These are phyloP conservation scores for Calosoma granatense DNA, from an alignment of 1,140 invertebrate genomes.

Conservation along the genomic window DNA sequence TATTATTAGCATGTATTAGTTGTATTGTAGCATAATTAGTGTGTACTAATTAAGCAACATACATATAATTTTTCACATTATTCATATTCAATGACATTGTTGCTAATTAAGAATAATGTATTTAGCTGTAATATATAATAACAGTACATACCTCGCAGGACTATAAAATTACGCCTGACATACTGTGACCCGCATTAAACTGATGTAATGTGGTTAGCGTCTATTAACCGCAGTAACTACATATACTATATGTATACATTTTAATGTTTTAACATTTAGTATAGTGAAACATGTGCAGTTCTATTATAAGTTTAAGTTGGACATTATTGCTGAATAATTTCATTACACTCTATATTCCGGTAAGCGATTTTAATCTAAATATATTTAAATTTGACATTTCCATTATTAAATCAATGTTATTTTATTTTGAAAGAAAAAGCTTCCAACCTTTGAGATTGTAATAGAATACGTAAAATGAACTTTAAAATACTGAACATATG, in stretches of 20 bases:
- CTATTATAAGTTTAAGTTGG: neutral
- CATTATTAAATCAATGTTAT: too few species aligned
- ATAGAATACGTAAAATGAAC: too few species aligned
- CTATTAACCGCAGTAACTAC: neutral
- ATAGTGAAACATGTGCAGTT: conserved; percentile 1
- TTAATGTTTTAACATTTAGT: neutral
- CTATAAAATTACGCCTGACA: conserved; percentile 1
- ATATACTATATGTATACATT: conserved; percentile 7
- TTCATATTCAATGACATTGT: neutral
- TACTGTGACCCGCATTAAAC: neutral
- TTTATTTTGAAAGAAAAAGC: too few species aligned
- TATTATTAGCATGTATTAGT: too few species aligned
- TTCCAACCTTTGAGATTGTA: too few species aligned
- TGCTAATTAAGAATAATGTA: neutral
- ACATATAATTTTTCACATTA: too few species aligned
- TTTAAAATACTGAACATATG: too few species aligned
- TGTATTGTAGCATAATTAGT: too few species aligned
- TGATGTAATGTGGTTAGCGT: neutral
- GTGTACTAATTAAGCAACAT: too few species aligned
- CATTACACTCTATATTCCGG: too few species aligned
- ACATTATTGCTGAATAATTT: neutral
- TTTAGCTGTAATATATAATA: neutral
- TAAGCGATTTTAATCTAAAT: too few species aligned
- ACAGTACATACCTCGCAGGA: neutral
- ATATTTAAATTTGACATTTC: too few species aligned